Evolutionary conservation across 1,140 invertebrate genomes (phyloP), one percentile per base, ranked within the genome.

Genomic region (Pseudoatta argentina): DNA sequence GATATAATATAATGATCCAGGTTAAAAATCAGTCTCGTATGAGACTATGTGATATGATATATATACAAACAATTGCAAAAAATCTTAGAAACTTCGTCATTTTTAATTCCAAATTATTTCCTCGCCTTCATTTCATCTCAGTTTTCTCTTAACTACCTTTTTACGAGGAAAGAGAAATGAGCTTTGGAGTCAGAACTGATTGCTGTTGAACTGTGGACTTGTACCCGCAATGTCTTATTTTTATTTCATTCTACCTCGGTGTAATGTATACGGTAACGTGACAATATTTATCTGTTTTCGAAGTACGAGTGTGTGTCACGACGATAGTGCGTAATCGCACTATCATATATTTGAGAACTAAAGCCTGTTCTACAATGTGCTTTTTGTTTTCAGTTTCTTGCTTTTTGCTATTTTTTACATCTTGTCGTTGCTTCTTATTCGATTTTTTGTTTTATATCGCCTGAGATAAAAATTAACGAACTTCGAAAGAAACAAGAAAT

Each of bases 201-300:
- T 24, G 78, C 55, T 61, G 14, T 51, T 83, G 79, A 75, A 83
- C 79, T 83, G 21, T 83, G 79, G 79, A 83, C 79, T 18, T 16
- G 39, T 83, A 59, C 39, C 4, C 69, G 12, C 14, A 55, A 27
- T 83, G 21, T 51, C 69, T 83, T 69, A 73, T 73, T 75, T 44
- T 30, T 73, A 73, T 30, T n/a, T 34, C 44, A 16, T 39, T 69
- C 39, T 10, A 77, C 16, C 8, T 24, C 64, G 27, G 1, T n/a
- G 24, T 51, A 39, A 83, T 14, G 63, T 21, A 4, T 21, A 24
- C 8, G 14, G n/a, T 82, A 73, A 18, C 24, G 21, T 75, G 57
- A 12, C 39, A 18, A 51, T 51, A 48, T 63, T 75, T 83, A 75
- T 83, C 78, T 71, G 39, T 73, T 77, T 82, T 21, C 34, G 79